These are phyloP conservation scores for Hermatobates lingyangjiaoensis DNA, from an alignment of 1,140 invertebrate species.

Conservation along the genomic window DNA sequence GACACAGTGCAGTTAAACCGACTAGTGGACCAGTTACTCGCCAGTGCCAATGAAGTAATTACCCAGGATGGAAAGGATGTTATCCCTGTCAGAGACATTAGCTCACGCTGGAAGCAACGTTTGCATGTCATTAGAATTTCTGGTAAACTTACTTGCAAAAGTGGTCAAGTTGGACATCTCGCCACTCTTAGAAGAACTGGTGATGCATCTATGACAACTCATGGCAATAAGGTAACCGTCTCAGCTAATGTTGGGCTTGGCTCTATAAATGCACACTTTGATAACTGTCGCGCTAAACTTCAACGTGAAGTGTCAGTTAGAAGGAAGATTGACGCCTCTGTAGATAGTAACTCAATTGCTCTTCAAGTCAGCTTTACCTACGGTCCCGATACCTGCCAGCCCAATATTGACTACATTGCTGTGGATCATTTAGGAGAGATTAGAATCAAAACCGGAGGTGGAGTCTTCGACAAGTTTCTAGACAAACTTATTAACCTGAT, in stretches of 20 bases:
- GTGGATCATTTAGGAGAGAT: constrained; percentile 2
- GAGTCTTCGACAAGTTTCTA: constrained; percentile 6
- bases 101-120: neutral
- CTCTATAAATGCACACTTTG: neutral
- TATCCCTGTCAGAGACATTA: neutral
- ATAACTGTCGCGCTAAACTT: neutral
- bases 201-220: constrained; percentile 5
- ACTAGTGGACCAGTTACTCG: neutral
- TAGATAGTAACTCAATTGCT: constrained; percentile 5
- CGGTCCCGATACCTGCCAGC: neutral
- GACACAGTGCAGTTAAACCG: neutral
- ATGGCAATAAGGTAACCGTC: constrained; percentile 4
- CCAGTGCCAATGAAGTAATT: neutral
- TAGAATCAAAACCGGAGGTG: constrained; percentile 6
- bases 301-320: constrained; percentile 1
- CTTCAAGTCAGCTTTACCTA: constrained; percentile 3
- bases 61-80: neutral
- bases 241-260: constrained; percentile 1
- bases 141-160: constrained; percentile 3
- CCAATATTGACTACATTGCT: constrained; percentile 2
- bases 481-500: neutral
- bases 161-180: neutral
- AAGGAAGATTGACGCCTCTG: constrained; percentile 1
- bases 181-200: neutral
- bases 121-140: constrained; percentile 6